These are phyloP conservation scores for Drosophila parthenogenetica DNA, from an alignment of 2,888 invertebrate genomes.

Conservation along the genomic window DNA sequence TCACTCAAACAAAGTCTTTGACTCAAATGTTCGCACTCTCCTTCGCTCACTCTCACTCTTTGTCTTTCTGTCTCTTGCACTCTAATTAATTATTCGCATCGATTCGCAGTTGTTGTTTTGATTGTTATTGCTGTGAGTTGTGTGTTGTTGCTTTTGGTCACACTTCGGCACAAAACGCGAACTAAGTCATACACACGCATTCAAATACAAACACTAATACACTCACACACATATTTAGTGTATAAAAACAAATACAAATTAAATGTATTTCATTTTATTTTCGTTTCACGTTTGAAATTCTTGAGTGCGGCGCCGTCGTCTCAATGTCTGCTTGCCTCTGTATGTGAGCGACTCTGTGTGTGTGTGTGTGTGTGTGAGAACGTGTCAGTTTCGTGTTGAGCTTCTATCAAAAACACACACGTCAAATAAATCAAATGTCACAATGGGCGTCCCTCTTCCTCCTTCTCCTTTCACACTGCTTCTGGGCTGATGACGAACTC, in stretches of 20 bases:
- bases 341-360: conserved; percentile 12
- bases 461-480: conserved; percentile 12
- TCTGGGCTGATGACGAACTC: conserved; percentile 69
- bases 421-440: conserved; percentile 84
- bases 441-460: conserved; percentile 62
- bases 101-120: conserved; percentile 28
- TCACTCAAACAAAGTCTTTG: conserved; percentile 18
- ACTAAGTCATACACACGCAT: conserved; percentile 43
- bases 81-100: conserved; percentile 40
- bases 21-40: conserved; percentile 11
- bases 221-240: neutral
- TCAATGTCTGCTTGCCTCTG: conserved; percentile 33
- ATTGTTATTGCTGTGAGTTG: conserved; percentile 13
- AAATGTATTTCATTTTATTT: conserved; percentile 65
- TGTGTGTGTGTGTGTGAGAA: conserved; percentile 46
- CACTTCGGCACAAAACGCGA: conserved; percentile 32
- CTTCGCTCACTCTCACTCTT: neutral
- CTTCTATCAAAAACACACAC: conserved; percentile 83
- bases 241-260: conserved; percentile 46
- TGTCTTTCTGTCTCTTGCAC: neutral
- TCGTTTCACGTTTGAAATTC: conserved; percentile 60
- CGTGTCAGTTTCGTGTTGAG: conserved; percentile 81
- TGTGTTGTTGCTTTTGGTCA: conserved; percentile 25
- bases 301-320: conserved; percentile 55
- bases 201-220: conserved; percentile 22